Evolutionary conservation across 2,888 invertebrate genomes (phyloP).

Genomic region (Tuta absoluta): DNA sequence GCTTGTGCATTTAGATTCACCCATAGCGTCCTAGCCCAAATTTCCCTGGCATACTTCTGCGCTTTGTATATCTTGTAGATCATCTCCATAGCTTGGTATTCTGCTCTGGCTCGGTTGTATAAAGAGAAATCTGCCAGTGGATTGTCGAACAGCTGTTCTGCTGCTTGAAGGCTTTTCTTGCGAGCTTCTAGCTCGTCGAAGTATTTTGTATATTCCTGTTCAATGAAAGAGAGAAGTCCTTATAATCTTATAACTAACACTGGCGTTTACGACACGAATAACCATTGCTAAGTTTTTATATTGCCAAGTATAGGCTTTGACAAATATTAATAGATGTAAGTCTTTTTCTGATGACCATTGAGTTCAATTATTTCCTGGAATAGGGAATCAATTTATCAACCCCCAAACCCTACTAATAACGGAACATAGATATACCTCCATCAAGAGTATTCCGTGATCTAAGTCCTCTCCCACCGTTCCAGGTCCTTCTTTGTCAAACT

Average conservation of each 20-base stretch:
- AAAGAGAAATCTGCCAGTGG: conserved; percentile 91
- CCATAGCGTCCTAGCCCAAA: conserved; percentile 95
- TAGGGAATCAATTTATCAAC: not conserved
- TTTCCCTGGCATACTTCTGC: conserved; percentile 88
- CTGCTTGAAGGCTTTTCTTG: conserved; percentile 79
- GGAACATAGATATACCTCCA: conserved; percentile 77
- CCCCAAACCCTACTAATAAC: not conserved
- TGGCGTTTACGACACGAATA: not conserved
- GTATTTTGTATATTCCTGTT: conserved; percentile 83
- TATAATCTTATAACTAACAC: not conserved
- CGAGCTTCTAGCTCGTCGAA: conserved; percentile 85
- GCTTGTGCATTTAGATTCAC: conserved; percentile 91
- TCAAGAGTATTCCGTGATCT: conserved; percentile 85
- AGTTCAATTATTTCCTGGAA: too few relatives aligned
- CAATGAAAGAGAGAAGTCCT: conserved; percentile 33
- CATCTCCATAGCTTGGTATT: conserved; percentile 85
- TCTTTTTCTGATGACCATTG: too few relatives aligned
- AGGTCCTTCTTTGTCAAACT: conserved; percentile 89
- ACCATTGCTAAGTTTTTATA: not conserved
- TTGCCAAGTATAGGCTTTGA: too few relatives aligned
- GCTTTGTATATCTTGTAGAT: conserved; percentile 89
- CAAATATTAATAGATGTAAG: too few relatives aligned
- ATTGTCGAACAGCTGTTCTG: conserved; percentile 93
- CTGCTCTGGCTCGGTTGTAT: conserved; percentile 83
- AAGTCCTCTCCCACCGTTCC: conserved; percentile 89